Evolutionary conservation across 2,888 invertebrate species (phyloP).

Genomic region (Cataglyphis altisquamis): DNA sequence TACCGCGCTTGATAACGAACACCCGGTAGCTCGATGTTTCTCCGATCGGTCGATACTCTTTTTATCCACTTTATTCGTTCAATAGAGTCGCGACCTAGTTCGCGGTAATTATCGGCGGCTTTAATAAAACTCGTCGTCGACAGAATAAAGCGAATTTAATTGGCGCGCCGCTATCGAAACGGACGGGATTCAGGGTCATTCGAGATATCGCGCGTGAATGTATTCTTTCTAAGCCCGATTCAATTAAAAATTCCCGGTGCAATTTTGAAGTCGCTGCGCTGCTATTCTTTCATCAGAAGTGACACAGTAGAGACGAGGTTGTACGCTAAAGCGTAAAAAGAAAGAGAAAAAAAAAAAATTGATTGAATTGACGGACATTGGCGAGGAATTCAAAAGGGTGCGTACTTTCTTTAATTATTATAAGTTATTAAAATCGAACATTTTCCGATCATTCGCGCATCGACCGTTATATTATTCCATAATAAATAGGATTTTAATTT

Average conservation of each 20-base stretch:
- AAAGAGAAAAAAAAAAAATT: neutral
- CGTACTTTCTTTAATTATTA: neutral
- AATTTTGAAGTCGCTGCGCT: conserved; percentile 17
- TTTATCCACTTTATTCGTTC: conserved; percentile 66
- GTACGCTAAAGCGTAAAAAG: neutral
- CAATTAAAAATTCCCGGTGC: conserved; percentile 38
- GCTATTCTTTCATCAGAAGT: conserved; percentile 14
- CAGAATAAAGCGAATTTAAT: conserved; percentile 67
- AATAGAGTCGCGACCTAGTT: conserved; percentile 79
- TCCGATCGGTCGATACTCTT: conserved; percentile 73
- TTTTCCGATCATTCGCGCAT: neutral
- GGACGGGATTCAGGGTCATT: conserved; percentile 46
- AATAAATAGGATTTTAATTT: conserved; percentile 42
- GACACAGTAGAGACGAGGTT: neutral
- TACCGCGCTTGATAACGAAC: conserved; percentile 68
- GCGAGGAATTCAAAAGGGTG: neutral
- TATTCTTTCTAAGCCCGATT: conserved; percentile 34
- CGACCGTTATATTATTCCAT: neutral
- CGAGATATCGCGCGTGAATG: conserved; percentile 40
- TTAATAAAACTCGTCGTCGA: conserved; percentile 74
- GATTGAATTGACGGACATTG: neutral
- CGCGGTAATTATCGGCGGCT: conserved; percentile 77
- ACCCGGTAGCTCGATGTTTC: conserved; percentile 64
- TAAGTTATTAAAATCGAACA: neutral
- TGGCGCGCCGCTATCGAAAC: conserved; percentile 56